Percentiles rank a stretch among this genome's conserved stretches.
phyloP scores from a whole-genome alignment of 2,113 vertebrate genomes.

The Mesembrinibis cayennensis region DNA sequence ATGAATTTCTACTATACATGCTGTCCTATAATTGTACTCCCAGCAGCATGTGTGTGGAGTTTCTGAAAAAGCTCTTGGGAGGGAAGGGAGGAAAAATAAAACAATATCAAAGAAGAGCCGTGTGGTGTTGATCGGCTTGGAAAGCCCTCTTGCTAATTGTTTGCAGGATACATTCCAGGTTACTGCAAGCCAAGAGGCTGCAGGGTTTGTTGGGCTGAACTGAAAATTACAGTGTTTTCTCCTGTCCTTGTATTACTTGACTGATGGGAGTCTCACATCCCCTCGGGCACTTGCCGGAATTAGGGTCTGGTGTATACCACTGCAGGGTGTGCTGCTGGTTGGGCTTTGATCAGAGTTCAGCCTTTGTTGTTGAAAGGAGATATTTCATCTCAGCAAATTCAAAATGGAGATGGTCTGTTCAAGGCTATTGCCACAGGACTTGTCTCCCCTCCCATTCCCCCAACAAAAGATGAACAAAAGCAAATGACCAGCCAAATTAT shows the following conservation, averaged over 20 bases:
- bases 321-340: not conserved
- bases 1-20: not conserved
- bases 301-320: conserved; percentile 8
- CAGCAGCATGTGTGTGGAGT: not conserved
- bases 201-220: conserved; percentile 31
- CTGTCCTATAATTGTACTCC: not conserved
- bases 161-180: conserved; percentile 46
- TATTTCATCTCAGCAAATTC: conserved; percentile 56
- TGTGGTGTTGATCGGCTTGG: not conserved
- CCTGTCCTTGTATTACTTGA: conserved; percentile 18
- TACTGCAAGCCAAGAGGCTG: conserved; percentile 28
- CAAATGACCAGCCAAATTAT: conserved; percentile 28
- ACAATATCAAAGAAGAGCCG: conserved; percentile 21
- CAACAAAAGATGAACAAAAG: conserved; percentile 27
- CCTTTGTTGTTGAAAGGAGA: conserved; percentile 63
- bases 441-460: not conserved
- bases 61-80: conserved; percentile 26
- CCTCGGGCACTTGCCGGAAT: not conserved
- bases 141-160: conserved; percentile 45
- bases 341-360: conserved; percentile 60
- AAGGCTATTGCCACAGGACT: conserved; percentile 34
- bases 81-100: not conserved
- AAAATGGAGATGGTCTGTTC: conserved; percentile 22
- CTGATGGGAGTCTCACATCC: conserved; percentile 1
- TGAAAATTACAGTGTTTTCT: conserved; percentile 27